Evolutionary conservation across 2,888 invertebrate genomes (phyloP), one percentile per base, ranked within the genome.

Genomic region (Lysandra coridon): DNA sequence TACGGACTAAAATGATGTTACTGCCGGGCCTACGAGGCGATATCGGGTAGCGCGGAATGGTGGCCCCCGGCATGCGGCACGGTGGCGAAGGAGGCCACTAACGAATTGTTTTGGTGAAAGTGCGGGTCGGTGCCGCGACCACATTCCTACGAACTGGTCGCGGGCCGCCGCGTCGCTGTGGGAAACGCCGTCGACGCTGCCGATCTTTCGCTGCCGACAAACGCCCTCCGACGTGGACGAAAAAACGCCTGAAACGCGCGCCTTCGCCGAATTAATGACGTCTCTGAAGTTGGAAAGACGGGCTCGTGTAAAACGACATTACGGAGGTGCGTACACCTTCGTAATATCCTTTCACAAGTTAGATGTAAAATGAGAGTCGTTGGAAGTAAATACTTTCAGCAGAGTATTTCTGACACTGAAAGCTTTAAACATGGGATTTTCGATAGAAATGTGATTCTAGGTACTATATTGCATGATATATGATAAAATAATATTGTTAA

Each of bases 101-200:
- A 93, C 94, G 94, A 94, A 94, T 93, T 93, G 94, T 94, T 94
- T 94, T 94, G 94, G 95, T 95, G 95, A 95, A 95, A 94, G 95
- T 94, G 91, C 93, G 93, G 91, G 90, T 92, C 93, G 91, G 89
- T 91, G 92, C 92, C 91, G 91, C 91, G 93, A 93, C 93, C 95
- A 94, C 93, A 94, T 94, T 94, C 94, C 94, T 87, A 92, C 85
- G 93, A 92, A 93, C 94, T 93, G 94, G 94, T 94, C 93, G 93
- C 89, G 89, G 91, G 91, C 90, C 57, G 57, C 89, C 57, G 57
- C 89, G 90, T 88, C 90, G 92, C 94, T 95, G 95, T 95, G 95
- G 95, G 95, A 95, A 95, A 90, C 90, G 91, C 91, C 91, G 88
- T 90, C 89, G 90, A 90, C 90, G 91, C 90, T 64, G 91, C 91